Evolutionary conservation across 1,140 invertebrate species (phyloP), one percentile per base, ranked within the genome.

Genomic region (Aphaenogaster rudis): DNA sequence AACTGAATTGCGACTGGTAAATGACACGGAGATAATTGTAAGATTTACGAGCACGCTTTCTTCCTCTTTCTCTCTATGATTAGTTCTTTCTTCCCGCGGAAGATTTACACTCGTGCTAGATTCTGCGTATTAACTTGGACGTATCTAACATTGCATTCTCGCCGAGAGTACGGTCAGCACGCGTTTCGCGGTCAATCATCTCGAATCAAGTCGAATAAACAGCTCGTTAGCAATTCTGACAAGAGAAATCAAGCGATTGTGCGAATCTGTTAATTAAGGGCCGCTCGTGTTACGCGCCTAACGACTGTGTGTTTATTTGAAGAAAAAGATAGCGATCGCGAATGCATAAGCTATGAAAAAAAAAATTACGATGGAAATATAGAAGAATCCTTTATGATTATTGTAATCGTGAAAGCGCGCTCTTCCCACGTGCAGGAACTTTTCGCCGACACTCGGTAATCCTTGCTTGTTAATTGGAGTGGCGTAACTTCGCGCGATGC

Each of bases 1-100:
- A 92, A 88, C 79, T 94, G 93, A 94, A 91, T 95, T 94, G 94
- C 88, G 91, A 93, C 92, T 93, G 88, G 78, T 88, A 92, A 95
- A 94, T 94, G 94, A 94, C 94, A 94, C 90, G 69, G 28, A 57
- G 57, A 69, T 69, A 50, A 69, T 69, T 69, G 17, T 39, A 71
- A 94, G 93, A 94, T 94, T 95, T 94, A 94, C 93, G 88, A 81
- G 78, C 54, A 28, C 87, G 71, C 90, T 84, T 88, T 91, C 91
- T 93, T 39, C 17, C 54, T 76, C 33, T 61, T 21, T 39, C 45
- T 15, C 89, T 93, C 93, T 94, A 92, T 94, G 94, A 94, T 94
- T 94, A 94, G 92, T 82, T 91, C 89, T 92, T 90, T 88, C 82
- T 84, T 89, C 64, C 64, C 57, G 88, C 28, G 59, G 36, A 82